Conservation (phyloP, 2,113 vertebrate species). For the Copsychus sechellarum region DNA sequence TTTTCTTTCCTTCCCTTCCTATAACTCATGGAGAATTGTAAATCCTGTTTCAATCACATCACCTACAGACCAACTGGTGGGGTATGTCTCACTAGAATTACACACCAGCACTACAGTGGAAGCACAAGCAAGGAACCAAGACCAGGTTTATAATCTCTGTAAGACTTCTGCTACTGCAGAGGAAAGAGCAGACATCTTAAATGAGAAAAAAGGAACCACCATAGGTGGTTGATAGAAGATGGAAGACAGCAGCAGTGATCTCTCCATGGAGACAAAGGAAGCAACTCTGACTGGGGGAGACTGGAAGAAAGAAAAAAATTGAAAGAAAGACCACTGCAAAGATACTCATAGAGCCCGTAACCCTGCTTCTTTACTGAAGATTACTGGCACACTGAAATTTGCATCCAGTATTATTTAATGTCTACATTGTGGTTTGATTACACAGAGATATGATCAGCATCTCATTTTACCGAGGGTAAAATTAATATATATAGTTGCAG, state of each 20-base stretch:
- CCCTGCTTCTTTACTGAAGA: background rate
- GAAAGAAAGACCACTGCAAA: background rate
- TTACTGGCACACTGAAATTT: background rate
- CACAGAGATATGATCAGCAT: rapidly evolving
- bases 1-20: background rate
- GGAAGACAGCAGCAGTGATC: background rate
- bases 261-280: background rate
- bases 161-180: background rate
- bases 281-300: background rate
- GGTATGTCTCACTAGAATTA: background rate
- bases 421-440: background rate
- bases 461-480: background rate
- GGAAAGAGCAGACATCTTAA: background rate
- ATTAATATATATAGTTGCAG: background rate
- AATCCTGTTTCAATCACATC: background rate
- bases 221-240: background rate
- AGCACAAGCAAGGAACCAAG: background rate
- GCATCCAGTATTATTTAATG: background rate
- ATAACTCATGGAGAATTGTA: background rate
- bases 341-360: background rate
- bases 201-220: background rate
- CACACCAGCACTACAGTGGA: background rate
- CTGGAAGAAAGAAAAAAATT: background rate
- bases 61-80: background rate
- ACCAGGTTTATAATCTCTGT: background rate